phyloP scores from a whole-genome alignment of 1,140 invertebrate species.

The Sweltsa coloradensis region DNA sequence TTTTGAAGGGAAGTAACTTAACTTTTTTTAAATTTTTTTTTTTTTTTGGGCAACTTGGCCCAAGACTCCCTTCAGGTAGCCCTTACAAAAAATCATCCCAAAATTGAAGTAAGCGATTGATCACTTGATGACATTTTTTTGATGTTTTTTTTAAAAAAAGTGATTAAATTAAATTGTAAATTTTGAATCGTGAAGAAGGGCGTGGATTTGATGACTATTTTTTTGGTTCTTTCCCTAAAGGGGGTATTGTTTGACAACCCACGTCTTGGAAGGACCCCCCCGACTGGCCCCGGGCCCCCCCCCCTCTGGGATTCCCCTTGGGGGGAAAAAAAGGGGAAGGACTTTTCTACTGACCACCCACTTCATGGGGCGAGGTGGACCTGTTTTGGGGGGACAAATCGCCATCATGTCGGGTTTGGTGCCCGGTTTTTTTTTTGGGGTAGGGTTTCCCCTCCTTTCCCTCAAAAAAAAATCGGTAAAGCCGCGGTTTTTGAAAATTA shows the following conservation, averaged over 20 bases:
- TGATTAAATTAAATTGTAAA: too few relatives aligned
- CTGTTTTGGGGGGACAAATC: slow-evolving; percentile 46
- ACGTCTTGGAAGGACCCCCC: slow-evolving; percentile 43
- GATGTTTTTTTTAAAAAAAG: too few relatives aligned
- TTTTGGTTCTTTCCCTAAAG: neutral
- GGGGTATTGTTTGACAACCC: slow-evolving; percentile 26
- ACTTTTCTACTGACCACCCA: slow-evolving; percentile 53
- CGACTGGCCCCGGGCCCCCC: slow-evolving; percentile 39
- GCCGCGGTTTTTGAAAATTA: too few relatives aligned
- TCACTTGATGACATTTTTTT: too few relatives aligned
- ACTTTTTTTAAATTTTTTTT: too few relatives aligned
- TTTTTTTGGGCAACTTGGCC: too few relatives aligned
- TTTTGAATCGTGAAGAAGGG: too few relatives aligned
- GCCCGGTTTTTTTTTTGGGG: slow-evolving; percentile 40
- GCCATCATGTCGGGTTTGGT: slow-evolving; percentile 44
- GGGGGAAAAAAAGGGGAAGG: slow-evolving; percentile 30
- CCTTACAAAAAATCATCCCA: too few relatives aligned
- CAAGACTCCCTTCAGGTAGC: too few relatives aligned
- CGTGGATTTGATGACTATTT: too few relatives aligned
- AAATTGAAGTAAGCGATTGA: too few relatives aligned
- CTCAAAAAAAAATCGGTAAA: slow-evolving; percentile 43
- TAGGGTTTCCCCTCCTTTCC: slow-evolving; percentile 39
- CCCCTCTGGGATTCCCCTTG: slow-evolving; percentile 47
- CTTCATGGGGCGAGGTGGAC: slow-evolving; percentile 62
- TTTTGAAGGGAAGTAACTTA: too few relatives aligned